Conservation (phyloP, 53 echinoderm and acorn worm species). For the Patiria pectinifera region DNA sequence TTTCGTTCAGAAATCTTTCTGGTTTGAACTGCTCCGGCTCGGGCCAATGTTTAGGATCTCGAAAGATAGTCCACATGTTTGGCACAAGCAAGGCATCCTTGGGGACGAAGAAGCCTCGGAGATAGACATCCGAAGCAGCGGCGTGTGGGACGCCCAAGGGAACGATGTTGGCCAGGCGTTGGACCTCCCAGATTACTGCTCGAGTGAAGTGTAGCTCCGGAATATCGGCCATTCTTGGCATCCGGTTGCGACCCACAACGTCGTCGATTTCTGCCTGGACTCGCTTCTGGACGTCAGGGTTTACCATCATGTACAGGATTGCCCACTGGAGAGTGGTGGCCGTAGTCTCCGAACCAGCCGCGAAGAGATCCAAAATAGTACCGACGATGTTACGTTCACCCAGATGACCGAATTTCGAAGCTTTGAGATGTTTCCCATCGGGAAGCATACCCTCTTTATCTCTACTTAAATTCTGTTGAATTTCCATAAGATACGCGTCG, state of each 20-base stretch:
- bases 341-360: slow-evolving; percentile 22
- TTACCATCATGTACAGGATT: slow-evolving; percentile 15
- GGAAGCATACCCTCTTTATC: neutral
- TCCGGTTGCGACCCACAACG: too few species aligned
- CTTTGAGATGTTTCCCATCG: neutral
- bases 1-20: too few species aligned
- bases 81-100: neutral
- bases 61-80: slow-evolving; percentile 23
- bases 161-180: too few species aligned
- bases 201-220: too few species aligned
- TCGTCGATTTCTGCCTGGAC: slow-evolving; percentile 38
- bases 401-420: neutral
- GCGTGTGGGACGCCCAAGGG: too few species aligned
- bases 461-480: neutral
- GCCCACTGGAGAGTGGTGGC: neutral
- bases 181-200: too few species aligned
- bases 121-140: too few species aligned
- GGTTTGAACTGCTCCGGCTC: too few species aligned
- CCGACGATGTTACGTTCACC: slow-evolving; percentile 14
- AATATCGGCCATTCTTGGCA: too few species aligned
- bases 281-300: slow-evolving; percentile 32
- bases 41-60: neutral
- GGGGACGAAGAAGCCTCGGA: neutral
- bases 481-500: slow-evolving; percentile 34
- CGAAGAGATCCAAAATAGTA: neutral